These are phyloP conservation scores for Hippasteria phrygiana DNA, from an alignment of 53 echinoderm and acorn worm genomes.

Conservation along the genomic window DNA sequence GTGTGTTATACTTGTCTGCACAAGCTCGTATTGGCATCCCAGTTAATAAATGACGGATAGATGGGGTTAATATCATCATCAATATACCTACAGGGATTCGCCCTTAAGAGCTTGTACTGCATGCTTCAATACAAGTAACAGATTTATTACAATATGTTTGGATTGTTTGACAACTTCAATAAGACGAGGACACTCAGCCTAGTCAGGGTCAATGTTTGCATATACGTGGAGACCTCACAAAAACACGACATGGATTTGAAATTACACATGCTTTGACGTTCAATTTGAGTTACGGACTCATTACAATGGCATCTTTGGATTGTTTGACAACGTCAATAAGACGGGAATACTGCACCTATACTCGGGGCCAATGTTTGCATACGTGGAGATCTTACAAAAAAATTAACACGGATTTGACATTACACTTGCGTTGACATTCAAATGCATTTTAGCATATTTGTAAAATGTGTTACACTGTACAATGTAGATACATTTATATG, in stretches of 20 bases:
- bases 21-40: too few species aligned
- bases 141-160: not conserved
- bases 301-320: not conserved
- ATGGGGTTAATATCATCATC: too few species aligned
- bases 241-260: too few species aligned
- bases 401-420: not conserved
- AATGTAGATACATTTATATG: too few species aligned
- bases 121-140: not conserved
- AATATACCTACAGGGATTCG: not conserved
- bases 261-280: too few species aligned
- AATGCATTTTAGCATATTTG: too few species aligned
- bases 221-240: too few species aligned
- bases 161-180: not conserved
- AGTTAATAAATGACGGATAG: too few species aligned
- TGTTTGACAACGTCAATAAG: not conserved
- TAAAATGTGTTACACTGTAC: too few species aligned
- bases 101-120: not conserved
- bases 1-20: too few species aligned
- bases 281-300: not conserved
- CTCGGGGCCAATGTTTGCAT: not conserved
- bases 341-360: not conserved
- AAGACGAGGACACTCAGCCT: not conserved
- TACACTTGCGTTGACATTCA: not conserved
- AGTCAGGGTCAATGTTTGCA: constrained; percentile 7
- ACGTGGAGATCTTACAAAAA: not conserved